Evolutionary conservation across 2,888 invertebrate genomes (phyloP).

Genomic region (Phytoseiulus persimilis): DNA sequence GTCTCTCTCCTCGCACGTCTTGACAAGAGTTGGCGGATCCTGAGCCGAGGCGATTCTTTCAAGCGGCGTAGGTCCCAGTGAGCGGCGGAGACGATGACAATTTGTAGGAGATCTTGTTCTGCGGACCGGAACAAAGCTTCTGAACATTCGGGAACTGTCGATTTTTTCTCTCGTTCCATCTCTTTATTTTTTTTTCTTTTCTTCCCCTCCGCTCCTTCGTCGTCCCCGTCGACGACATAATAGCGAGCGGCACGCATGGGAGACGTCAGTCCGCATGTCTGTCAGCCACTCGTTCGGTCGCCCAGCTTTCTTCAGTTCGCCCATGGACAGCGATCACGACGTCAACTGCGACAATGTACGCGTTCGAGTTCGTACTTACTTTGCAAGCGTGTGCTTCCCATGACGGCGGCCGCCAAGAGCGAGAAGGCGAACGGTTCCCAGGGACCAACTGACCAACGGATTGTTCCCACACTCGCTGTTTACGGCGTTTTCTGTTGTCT

Average conservation of each 20-base stretch:
- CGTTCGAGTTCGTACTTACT: not conserved
- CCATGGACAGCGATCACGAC: not conserved
- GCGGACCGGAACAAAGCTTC: not conserved
- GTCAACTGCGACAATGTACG: not conserved
- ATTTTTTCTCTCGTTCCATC: not conserved
- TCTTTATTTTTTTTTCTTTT: not conserved
- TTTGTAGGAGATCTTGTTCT: not conserved
- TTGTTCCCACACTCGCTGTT: not conserved
- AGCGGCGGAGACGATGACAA: not conserved
- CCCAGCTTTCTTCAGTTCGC: not conserved
- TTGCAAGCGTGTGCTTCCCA: not conserved
- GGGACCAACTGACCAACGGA: not conserved
- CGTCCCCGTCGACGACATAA: not conserved
- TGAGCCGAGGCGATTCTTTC: too few relatives aligned
- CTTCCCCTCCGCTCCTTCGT: not conserved
- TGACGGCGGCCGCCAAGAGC: not conserved
- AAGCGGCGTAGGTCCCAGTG: too few relatives aligned
- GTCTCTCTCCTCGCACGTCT: too few relatives aligned
- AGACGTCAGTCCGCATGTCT: not conserved
- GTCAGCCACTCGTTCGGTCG: not conserved
- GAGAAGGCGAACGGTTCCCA: not conserved
- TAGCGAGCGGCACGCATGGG: not conserved
- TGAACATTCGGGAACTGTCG: not conserved
- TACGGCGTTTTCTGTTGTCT: conserved; percentile 5
- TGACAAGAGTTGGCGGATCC: too few relatives aligned